These are phyloP conservation scores for Spilosoma lubricipeda DNA, from an alignment of 2,888 invertebrate species.

Conservation along the genomic window DNA sequence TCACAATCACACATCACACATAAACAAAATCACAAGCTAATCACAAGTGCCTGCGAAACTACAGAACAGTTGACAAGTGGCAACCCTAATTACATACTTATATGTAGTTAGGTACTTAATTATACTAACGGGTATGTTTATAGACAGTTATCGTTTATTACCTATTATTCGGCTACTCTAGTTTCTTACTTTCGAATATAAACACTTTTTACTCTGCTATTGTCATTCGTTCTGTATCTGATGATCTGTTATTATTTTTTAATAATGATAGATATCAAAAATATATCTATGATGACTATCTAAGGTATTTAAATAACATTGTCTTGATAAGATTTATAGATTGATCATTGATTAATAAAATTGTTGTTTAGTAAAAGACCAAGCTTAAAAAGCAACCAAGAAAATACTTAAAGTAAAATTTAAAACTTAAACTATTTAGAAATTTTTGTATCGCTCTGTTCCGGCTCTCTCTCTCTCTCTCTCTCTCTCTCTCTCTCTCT, in stretches of 20 bases:
- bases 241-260: not conserved
- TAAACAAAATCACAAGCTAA: too few relatives aligned
- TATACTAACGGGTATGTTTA: conserved; percentile 34
- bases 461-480: too few relatives aligned
- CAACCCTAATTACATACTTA: conserved; percentile 30
- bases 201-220: not conserved
- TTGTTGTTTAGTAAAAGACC: too few relatives aligned
- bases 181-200: conserved; percentile 25
- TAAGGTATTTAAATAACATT: not conserved
- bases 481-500: too few relatives aligned
- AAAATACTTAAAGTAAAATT: too few relatives aligned
- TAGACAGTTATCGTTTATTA: conserved; percentile 22
- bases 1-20: too few relatives aligned
- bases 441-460: too few relatives aligned
- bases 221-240: not conserved
- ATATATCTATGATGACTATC: not conserved
- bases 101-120: conserved; percentile 25
- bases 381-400: too few relatives aligned
- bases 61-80: not conserved
- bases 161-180: conserved; percentile 12
- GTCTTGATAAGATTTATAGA: not conserved
- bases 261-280: not conserved
- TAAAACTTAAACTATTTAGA: too few relatives aligned
- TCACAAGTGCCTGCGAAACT: too few relatives aligned
- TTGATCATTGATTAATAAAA: not conserved